Base-by-base conservation (phyloP, 2,113 vertebrate genomes). In the Ictidomys tridecemlineatus region DNA sequence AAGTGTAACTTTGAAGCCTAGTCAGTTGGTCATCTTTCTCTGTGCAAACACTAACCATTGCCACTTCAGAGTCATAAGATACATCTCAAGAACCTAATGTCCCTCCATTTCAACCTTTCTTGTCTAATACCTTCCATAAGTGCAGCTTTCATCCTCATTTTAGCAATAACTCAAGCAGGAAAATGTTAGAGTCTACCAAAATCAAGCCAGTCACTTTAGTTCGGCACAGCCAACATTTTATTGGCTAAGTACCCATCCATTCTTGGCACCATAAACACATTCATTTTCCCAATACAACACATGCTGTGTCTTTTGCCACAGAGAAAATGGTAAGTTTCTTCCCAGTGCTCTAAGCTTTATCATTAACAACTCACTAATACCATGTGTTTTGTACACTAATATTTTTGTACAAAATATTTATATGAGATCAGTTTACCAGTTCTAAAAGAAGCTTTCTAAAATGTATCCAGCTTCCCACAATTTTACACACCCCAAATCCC, bases 321-420 rank as follows among this genome's bases (percentile, higher is more conserved):
- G 74, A 96, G 73, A 70, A 85, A 93, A 9, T 96, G 4, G 11
- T n/a, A 48, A 92, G 37, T 93, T 94, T 95, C 93, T 92, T 92
- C 78, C 4, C 69, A 92, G 58, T 72, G 70, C 73, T 61, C 94
- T 80, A 95, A 90, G n/a, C 42, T 45, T 96, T 85, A 94, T 80
- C 87, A 92, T 73, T 94, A 95, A 73, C 37, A 93, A 77, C 28
- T 45, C 30, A 32, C 39, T 89, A 85, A 77, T 30, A 87, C 51
- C 76, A 63, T 24, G 58, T 26, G 22, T 61, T 61, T 61, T 61
- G 22, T 24, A 26, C 22, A 61, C 24, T 61, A n/a, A n/a, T n/a
- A n/a, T n/a, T n/a, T n/a, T n/a, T n/a, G n/a, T n/a, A 85, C 45
- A 96, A 95, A 92, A 93, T 76, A 67, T 22, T 79, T 70, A 65